Conservation (phyloP, 1,140 invertebrate species). For the Lepeophtheirus salmonis region DNA sequence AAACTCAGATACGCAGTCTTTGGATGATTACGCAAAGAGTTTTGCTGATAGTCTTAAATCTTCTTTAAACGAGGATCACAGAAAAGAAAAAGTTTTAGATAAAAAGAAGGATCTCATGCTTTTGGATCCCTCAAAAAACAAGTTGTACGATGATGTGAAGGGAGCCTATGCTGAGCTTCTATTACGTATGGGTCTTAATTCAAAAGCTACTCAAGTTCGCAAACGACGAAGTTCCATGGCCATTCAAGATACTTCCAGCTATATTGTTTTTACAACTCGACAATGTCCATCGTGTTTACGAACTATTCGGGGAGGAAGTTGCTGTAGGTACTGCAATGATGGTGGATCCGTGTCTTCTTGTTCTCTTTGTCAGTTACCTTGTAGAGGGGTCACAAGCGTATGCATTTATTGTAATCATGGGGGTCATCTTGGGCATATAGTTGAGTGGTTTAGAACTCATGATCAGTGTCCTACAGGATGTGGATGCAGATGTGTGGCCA, state of each 20-base stretch:
- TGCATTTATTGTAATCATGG: conserved; percentile 75
- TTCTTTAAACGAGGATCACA: neutral
- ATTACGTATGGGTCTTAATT: conserved; percentile 57
- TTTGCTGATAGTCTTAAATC: neutral
- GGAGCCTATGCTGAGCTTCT: conserved; percentile 69
- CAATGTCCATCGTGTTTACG: neutral
- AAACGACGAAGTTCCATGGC: neutral
- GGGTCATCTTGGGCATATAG: conserved; percentile 60
- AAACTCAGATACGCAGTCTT: neutral
- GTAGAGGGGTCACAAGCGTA: conserved; percentile 52
- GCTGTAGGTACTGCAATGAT: conserved; percentile 42
- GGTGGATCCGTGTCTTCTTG: conserved; percentile 50
- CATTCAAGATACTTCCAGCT: conserved; percentile 8
- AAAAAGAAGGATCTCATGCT: conserved; percentile 26
- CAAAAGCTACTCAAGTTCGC: conserved; percentile 48
- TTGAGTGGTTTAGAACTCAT: conserved; percentile 51
- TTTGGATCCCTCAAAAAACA: conserved; percentile 35
- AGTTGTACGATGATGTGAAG: conserved; percentile 66
- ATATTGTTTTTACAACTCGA: neutral
- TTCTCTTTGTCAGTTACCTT: conserved; percentile 60
- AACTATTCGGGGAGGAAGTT: conserved; percentile 20
- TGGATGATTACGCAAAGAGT: neutral
- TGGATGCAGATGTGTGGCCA: conserved; percentile 58
- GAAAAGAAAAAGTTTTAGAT: neutral
- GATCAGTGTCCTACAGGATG: conserved; percentile 56